These are phyloP conservation scores for Rissa tridactyla DNA, from an alignment of 2,113 vertebrate species.

Conservation along the genomic window DNA sequence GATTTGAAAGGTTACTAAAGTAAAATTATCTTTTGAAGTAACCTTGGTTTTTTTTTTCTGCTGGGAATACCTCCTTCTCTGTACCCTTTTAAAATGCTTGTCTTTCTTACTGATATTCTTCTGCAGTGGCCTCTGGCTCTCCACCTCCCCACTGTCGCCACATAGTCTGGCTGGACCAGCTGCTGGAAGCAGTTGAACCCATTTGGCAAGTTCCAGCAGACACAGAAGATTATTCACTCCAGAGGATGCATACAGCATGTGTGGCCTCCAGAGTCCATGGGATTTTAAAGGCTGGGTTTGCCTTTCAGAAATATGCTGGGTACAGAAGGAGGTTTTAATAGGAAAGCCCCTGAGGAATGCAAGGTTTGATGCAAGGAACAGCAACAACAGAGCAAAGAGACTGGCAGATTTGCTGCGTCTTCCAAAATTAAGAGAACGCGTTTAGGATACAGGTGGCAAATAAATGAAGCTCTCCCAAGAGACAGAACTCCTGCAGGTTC, in stretches of 20 bases:
- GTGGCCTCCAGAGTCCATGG: not conserved
- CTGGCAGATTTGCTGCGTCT: not conserved
- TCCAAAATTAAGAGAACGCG: not conserved
- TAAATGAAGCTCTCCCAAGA: not conserved
- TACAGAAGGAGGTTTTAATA: not conserved
- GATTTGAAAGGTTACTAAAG: not conserved
- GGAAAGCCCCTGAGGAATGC: not conserved
- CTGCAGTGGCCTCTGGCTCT: not conserved
- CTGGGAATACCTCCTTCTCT: not conserved
- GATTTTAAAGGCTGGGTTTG: not conserved
- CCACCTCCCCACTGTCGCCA: fast-evolving
- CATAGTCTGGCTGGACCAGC: not conserved
- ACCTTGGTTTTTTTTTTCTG: not conserved
- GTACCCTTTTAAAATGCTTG: not conserved
- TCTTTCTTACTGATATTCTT: not conserved
- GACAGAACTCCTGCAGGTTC: not conserved
- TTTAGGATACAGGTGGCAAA: not conserved
- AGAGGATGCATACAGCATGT: not conserved
- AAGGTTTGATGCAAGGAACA: not conserved
- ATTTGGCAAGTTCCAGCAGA: not conserved
- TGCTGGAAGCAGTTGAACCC: not conserved
- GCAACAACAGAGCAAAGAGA: not conserved
- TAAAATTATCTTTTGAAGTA: not conserved
- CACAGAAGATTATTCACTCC: not conserved
- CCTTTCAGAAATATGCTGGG: not conserved